Conservation (phyloP, 2,113 vertebrate species). For the Fulica atra region DNA sequence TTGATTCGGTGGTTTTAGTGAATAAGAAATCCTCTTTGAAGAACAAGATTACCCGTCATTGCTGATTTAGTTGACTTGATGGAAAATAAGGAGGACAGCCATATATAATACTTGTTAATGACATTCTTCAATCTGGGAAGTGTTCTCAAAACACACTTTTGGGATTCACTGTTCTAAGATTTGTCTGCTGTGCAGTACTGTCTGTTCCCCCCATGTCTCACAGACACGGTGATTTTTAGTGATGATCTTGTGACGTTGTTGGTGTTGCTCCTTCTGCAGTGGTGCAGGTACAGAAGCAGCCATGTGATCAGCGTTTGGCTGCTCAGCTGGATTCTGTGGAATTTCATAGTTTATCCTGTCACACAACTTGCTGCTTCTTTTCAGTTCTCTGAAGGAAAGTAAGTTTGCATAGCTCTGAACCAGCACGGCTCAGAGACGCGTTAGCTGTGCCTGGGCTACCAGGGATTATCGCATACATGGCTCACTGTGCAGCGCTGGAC, state of each 20-base stretch:
- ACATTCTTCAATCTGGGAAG: neutral
- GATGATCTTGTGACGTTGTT: neutral
- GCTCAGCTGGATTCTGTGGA: neutral
- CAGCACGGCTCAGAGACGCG: neutral
- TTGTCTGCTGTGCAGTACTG: neutral
- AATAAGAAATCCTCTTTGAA: neutral
- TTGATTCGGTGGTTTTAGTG: neutral
- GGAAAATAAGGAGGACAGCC: neutral
- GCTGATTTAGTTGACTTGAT: neutral
- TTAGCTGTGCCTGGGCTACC: neutral
- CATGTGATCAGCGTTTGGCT: fast-evolving
- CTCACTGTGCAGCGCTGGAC: neutral
- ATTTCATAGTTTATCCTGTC: neutral
- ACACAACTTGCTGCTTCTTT: neutral
- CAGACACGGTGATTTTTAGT: neutral
- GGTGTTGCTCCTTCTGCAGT: neutral
- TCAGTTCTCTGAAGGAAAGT: neutral
- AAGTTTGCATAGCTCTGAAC: neutral
- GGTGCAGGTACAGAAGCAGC: neutral
- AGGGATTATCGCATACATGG: neutral
- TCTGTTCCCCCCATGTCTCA: fast-evolving
- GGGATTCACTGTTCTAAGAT: neutral
- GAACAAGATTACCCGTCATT: neutral
- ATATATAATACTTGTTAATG: neutral
- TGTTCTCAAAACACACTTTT: neutral